A percentile compares a stretch with the other conserved stretches of the same genome.
Conservation (phyloP, 2,797 vertebrate species). For the Melanotaenia boesemani region DNA sequence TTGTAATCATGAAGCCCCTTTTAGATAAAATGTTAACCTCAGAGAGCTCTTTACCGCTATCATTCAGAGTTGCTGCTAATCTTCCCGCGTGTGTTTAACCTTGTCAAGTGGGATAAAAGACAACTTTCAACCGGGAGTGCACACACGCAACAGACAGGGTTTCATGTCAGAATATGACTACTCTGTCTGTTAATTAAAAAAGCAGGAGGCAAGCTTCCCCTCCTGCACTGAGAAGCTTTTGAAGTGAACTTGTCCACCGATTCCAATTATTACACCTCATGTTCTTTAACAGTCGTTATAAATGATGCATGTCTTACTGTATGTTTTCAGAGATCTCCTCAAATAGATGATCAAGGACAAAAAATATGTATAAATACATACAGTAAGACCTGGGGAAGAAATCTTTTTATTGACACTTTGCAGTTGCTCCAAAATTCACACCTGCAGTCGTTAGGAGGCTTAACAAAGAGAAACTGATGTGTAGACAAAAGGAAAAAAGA, state of each 20-base stretch:
- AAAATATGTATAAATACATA: conserved; percentile 21
- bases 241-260: conserved; percentile 36
- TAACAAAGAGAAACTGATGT: conserved; percentile 59
- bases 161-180: conserved; percentile 48
- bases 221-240: conserved; percentile 49
- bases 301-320: conserved; percentile 37
- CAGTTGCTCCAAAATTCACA: conserved; percentile 31
- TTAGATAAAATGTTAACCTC: conserved; percentile 21
- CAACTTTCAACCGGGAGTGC: conserved; percentile 33
- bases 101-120: conserved; percentile 50
- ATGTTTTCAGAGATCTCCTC: conserved; percentile 40
- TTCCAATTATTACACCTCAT: conserved; percentile 39
- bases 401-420: conserved; percentile 29
- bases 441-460: conserved; percentile 41
- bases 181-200: conserved; percentile 58
- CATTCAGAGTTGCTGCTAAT: conserved; percentile 20
- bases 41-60: conserved; percentile 22
- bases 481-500: conserved; percentile 43
- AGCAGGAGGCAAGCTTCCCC: conserved; percentile 30
- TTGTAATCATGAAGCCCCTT: conserved; percentile 16
- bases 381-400: conserved; percentile 16
- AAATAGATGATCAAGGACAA: conserved; percentile 50
- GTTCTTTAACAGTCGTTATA: conserved; percentile 45
- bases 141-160: conserved; percentile 29
- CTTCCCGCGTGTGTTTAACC: conserved; percentile 48